phyloP scores from a whole-genome alignment of 2,888 invertebrate species.

The Aplocera efformata region DNA sequence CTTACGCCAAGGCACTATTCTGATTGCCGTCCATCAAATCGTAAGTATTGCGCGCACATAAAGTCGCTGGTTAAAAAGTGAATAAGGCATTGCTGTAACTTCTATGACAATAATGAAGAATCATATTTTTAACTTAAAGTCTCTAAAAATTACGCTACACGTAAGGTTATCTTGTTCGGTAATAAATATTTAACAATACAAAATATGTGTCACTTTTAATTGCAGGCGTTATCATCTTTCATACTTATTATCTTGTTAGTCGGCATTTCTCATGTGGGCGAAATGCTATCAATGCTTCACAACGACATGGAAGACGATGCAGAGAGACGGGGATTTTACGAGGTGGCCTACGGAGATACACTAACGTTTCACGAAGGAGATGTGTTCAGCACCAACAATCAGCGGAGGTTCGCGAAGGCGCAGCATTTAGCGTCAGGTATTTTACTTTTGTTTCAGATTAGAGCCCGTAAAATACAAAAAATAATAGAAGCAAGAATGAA shows the following conservation, averaged over 20 bases:
- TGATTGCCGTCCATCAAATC: slow-evolving; percentile 78
- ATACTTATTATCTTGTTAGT: slow-evolving; percentile 69
- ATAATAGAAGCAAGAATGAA: no score
- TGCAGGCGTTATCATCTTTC: slow-evolving; percentile 72
- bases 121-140: no score
- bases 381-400: slow-evolving; percentile 69
- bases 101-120: no score
- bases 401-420: slow-evolving; percentile 72
- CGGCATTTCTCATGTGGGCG: slow-evolving; percentile 71
- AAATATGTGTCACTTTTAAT: slow-evolving; percentile 10
- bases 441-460: background rate
- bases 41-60: slow-evolving; percentile 51
- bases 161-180: background rate
- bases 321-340: slow-evolving; percentile 65
- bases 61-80: background rate
- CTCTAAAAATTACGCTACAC: no score
- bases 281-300: slow-evolving; percentile 72
- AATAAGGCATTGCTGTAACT: no score
- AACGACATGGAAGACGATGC: slow-evolving; percentile 76
- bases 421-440: slow-evolving; percentile 72
- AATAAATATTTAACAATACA: no score
- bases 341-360: slow-evolving; percentile 55
- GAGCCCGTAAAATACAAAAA: background rate
- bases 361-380: slow-evolving; percentile 61
- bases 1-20: slow-evolving; percentile 76